Evolutionary conservation across 2,888 invertebrate species (phyloP).

Genomic region (Megalurothrips usitatus): DNA sequence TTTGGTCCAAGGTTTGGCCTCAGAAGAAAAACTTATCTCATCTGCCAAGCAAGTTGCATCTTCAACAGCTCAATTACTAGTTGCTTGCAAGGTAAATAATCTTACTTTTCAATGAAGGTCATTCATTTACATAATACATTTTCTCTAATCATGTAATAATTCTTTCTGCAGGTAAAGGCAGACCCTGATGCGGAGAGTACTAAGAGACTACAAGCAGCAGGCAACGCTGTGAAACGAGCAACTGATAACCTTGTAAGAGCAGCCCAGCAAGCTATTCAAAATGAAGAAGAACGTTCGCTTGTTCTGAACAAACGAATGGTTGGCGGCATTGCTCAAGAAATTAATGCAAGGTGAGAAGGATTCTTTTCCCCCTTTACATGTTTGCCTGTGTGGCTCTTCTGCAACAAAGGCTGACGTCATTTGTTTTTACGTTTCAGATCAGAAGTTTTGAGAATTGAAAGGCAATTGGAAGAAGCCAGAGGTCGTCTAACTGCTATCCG

Average conservation of each 20-base stretch:
- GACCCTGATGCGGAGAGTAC: conserved; percentile 94
- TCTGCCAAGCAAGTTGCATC: conserved; percentile 95
- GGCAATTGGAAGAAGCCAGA: conserved; percentile 88
- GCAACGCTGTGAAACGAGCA: conserved; percentile 94
- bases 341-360: conserved; percentile 66
- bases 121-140: background rate
- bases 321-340: conserved; percentile 91
- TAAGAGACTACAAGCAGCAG: conserved; percentile 82
- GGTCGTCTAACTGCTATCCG: conserved; percentile 84
- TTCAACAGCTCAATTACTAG: conserved; percentile 93
- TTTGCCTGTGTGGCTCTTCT: conserved; percentile 21
- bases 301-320: conserved; percentile 91
- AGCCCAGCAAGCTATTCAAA: conserved; percentile 85
- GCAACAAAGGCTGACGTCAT: too few species aligned
- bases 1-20: conserved; percentile 84
- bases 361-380: background rate
- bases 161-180: conserved; percentile 63
- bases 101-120: conserved; percentile 43
- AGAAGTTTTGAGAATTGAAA: conserved; percentile 89
- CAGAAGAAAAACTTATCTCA: conserved; percentile 93
- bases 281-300: conserved; percentile 86
- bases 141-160: background rate
- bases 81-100: conserved; percentile 75
- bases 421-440: conserved; percentile 50
- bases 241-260: conserved; percentile 96